phyloP scores from a whole-genome alignment of 2,113 vertebrate species.

The Uria aalge region DNA sequence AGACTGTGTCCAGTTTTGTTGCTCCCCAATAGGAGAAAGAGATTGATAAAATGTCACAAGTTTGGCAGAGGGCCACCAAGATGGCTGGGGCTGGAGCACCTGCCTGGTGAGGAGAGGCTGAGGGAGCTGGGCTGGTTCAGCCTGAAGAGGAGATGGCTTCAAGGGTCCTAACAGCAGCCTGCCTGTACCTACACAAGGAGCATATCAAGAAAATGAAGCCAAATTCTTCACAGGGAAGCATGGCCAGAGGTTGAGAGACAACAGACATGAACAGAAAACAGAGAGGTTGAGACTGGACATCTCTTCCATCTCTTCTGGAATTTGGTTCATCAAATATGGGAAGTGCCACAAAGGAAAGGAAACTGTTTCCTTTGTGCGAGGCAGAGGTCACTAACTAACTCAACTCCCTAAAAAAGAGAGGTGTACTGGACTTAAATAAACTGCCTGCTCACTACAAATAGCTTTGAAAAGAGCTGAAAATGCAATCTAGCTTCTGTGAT shows the following conservation, averaged over 20 bases:
- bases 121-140: neutral
- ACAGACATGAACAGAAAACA: neutral
- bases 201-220: neutral
- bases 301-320: neutral
- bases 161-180: neutral
- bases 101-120: neutral
- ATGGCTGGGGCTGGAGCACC: neutral
- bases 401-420: neutral
- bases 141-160: neutral
- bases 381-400: neutral
- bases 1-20: neutral
- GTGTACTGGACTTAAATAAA: neutral
- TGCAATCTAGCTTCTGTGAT: neutral
- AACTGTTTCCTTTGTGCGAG: neutral
- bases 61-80: neutral
- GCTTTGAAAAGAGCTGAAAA: neutral
- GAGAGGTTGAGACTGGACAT: neutral
- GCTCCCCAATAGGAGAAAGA: neutral
- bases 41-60: neutral
- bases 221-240: neutral
- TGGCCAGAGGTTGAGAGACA: neutral
- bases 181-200: neutral
- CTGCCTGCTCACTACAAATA: neutral
- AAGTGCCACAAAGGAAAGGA: neutral
- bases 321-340: neutral